Evolutionary conservation across 2,797 vertebrate genomes (phyloP).

Genomic region (Dipus sagitta): DNA sequence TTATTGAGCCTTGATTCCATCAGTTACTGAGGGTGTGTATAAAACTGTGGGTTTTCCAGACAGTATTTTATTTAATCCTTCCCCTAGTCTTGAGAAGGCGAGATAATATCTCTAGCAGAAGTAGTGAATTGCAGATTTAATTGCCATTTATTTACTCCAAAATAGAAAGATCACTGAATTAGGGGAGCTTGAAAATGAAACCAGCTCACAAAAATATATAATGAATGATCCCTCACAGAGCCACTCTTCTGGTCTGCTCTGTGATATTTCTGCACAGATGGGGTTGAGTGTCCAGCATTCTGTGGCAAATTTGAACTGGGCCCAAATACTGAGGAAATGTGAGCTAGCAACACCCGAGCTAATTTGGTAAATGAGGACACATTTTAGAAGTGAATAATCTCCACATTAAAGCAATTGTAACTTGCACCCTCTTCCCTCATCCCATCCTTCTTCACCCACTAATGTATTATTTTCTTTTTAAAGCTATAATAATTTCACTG

Average conservation of each 20-base stretch:
- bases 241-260: background rate
- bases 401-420: constrained; percentile 56
- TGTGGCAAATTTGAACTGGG: constrained; percentile 44
- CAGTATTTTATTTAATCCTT: background rate
- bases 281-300: background rate
- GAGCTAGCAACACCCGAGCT: constrained; percentile 41
- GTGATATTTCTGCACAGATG: constrained; percentile 44
- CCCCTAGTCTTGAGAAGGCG: background rate
- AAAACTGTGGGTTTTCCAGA: background rate
- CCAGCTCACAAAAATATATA: background rate
- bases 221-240: background rate
- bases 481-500: constrained; percentile 45
- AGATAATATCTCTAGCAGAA: background rate
- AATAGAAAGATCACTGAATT: background rate
- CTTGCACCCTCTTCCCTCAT: background rate
- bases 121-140: background rate
- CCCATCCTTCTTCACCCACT: background rate
- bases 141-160: constrained; percentile 26
- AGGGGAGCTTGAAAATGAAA: constrained; percentile 19
- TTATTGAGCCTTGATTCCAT: background rate
- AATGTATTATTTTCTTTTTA: constrained; percentile 39
- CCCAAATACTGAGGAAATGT: constrained; percentile 39
- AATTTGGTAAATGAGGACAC: constrained; percentile 60
- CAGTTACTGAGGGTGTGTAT: background rate
- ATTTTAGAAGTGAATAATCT: constrained; percentile 64